Evolutionary conservation across 2,797 vertebrate species (phyloP).

Genomic region (Vireo griseus): DNA sequence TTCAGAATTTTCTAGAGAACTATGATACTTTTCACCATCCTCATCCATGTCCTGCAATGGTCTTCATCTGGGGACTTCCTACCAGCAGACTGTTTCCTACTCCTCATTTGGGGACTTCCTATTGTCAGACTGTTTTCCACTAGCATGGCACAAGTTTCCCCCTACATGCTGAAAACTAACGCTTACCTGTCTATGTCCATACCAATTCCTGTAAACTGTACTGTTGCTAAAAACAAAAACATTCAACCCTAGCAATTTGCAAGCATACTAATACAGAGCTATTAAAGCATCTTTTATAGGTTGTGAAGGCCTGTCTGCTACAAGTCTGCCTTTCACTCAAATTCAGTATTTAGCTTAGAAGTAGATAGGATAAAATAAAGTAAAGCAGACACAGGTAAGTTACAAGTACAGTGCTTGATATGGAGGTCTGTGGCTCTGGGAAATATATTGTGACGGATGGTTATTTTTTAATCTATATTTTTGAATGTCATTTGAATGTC

Average conservation of each 20-base stretch:
- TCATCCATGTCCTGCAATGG: neutral
- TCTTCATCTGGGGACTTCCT: neutral
- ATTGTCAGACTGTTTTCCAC: neutral
- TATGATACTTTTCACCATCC: neutral
- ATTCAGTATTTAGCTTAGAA: neutral
- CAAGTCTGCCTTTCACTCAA: neutral
- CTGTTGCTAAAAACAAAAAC: neutral
- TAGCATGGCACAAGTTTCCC: neutral
- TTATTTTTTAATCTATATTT: neutral
- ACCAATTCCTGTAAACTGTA: neutral
- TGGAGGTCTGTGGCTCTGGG: neutral
- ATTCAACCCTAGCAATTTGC: neutral
- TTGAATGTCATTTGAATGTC: neutral
- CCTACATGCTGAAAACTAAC: neutral
- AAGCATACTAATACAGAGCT: neutral
- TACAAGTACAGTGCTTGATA: neutral
- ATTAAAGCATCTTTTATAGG: neutral
- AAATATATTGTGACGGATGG: neutral
- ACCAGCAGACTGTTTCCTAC: neutral
- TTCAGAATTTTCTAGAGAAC: neutral
- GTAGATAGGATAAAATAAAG: neutral
- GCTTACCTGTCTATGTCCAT: neutral
- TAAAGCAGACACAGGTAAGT: neutral
- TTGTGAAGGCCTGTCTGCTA: neutral
- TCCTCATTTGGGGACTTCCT: neutral